Evolutionary conservation across 2,888 invertebrate genomes (phyloP), one percentile per base, ranked within the genome.

Genomic region (Salpingus planirostris): DNA sequence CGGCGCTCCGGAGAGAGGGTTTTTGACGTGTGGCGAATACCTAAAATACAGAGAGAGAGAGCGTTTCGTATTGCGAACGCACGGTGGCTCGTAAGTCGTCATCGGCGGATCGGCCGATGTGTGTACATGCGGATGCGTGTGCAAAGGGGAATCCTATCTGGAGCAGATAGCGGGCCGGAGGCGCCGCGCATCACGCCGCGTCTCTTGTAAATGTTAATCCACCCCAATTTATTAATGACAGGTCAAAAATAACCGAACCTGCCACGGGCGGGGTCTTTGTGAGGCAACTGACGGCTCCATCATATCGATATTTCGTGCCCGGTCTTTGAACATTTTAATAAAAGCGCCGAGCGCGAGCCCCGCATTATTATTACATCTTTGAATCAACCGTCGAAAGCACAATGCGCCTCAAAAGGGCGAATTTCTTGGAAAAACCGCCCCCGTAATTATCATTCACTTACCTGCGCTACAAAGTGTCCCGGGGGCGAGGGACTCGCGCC

Each of bases 191-290:
- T 56, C 57, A 57, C 51, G 53, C 51, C 49, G 50, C 46, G 55
- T 53, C 56, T 55, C 55, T 49, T 54, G 51, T 52, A 48, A 55
- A 55, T 51, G 55, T 54, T 57, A 57, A 57, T 54, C 52, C 53
- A 53, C 54, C 55, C 56, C 60, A 58, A 61, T 62, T 59, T 60
- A 61, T 60, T 60, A 62, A 60, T 57, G 61, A 59, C 60, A 59
- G 60, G 55, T 60, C 59, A 62, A 62, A 63, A 63, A 63, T 60
- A 60, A 54, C 58, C 49, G 56, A 59, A 57, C 47, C 47, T 40
- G 52, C 60, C 55, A 37, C 32, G 33, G 54, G 60, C 57, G 35
- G 10, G 57, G 59, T 60, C 62, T 62, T 61, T 63, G 61, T 62
- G 55, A 22, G 10, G 40, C 35, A 34, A 34, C 48, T 55, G 57